These are phyloP conservation scores for Astyanax mexicanus DNA, from an alignment of 2,797 vertebrate genomes.

Conservation along the genomic window DNA sequence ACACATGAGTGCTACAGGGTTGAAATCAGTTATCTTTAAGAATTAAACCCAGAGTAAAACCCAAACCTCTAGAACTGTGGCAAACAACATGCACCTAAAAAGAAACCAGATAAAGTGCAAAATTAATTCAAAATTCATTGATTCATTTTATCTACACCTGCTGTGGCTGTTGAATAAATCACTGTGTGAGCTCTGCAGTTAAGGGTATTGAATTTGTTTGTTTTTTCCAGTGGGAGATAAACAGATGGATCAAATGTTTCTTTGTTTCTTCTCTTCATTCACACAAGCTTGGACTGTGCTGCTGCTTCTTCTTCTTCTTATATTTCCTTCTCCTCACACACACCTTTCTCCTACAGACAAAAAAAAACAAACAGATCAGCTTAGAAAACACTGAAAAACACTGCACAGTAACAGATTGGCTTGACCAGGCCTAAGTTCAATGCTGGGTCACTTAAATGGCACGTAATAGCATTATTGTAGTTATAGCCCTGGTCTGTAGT, in stretches of 20 bases:
- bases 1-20: neutral
- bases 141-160: neutral
- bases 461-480: neutral
- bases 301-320: constrained; percentile 27
- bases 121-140: neutral
- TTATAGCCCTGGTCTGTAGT: neutral
- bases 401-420: no score
- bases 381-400: constrained; percentile 16
- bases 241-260: neutral
- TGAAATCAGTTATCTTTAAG: neutral
- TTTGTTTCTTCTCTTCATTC: constrained; percentile 1
- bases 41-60: no score
- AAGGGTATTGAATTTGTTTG: neutral
- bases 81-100: no score
- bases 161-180: neutral
- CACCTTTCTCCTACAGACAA: constrained; percentile 74
- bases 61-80: no score
- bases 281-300: neutral
- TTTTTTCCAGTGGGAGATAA: constrained; percentile 10
- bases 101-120: neutral
- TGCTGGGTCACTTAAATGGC: neutral
- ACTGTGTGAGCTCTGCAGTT: neutral
- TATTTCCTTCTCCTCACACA: constrained; percentile 69
- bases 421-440: neutral
- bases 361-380: neutral